Base-by-base conservation (phyloP, 2,113 vertebrate species). In the Grammomys dolichurus region DNA sequence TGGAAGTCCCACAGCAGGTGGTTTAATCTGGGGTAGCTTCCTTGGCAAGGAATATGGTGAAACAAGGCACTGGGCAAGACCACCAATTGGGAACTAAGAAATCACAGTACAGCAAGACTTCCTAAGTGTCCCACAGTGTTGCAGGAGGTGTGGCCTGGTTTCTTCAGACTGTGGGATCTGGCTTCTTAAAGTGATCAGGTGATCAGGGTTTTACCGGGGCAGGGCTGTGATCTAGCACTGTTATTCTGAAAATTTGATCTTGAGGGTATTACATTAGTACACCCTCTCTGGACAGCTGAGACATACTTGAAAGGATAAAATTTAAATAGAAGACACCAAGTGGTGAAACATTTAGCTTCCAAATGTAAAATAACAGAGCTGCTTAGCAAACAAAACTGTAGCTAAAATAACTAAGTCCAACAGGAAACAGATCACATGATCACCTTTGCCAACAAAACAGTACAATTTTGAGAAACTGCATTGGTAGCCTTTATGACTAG, bases 301-400 rank as follows among this genome's bases (percentile, higher is more conserved):
- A 36, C 28, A 86, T 3, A 86, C 4, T 6, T 58, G 19, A 20
- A 63, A 60, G 12, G 77, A 92, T 73, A 92, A 90, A 92, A 81
- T 51, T 96, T 84, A 93, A 58, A 81, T 43, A 87, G 26, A 33
- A 91, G 5, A 60, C 7, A 72, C 3, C 73, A 93, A 91, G 75
- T 46, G 65, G 3, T 76, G 19, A 58, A 95, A 72, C 14, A 89
- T n/a, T 82, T 91, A 78, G 51, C n/a, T 7, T 9, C 43, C 72
- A 76, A 93, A 94, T 56, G 82, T 87, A 95, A 94, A 87, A 86
- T 72, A 20, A 43, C 48, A 4, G n/a, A 96, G 67, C 16, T 87
- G 56, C 58, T 85, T 56, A 81, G 13, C 51, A 67, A 86, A 48
- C 43, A 51, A 36, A 48, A 36, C 40, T 86, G 60, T 33, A 20